Percentiles rank a stretch among this genome's conserved stretches.
Conservation (phyloP, 2,888 invertebrate genomes). For the Mellilla xanthometata region DNA sequence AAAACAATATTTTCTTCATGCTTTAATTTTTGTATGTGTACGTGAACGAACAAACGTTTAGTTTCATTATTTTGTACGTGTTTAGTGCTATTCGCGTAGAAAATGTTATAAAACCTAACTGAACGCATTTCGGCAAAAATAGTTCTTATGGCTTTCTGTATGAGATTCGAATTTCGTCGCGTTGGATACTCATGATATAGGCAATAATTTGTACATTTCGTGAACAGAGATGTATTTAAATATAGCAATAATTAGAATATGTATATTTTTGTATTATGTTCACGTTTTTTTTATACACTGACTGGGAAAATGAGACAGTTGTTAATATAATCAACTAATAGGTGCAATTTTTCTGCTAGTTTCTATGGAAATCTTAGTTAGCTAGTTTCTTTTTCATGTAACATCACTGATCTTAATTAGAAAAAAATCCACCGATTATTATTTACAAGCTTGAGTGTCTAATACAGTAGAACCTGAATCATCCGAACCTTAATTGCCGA, state of each 20-base stretch:
- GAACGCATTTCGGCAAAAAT: neutral
- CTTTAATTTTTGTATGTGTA: conserved; percentile 70
- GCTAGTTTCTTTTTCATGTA: too few species aligned
- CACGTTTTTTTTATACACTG: conserved; percentile 5
- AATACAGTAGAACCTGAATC: too few species aligned
- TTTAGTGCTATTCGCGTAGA: conserved; percentile 14
- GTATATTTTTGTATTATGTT: conserved; percentile 25
- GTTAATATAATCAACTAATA: too few species aligned
- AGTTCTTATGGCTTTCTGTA: conserved; percentile 5
- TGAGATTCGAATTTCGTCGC: conserved; percentile 15
- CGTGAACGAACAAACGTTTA: conserved; percentile 33
- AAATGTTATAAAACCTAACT: neutral
- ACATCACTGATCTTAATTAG: too few species aligned
- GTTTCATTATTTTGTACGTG: conserved; percentile 26
- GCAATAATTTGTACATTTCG: conserved; percentile 19
- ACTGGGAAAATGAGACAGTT: too few species aligned
- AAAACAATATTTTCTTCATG: conserved; percentile 65
- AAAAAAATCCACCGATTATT: too few species aligned
- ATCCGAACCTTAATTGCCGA: too few species aligned
- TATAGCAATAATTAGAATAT: conserved; percentile 24
- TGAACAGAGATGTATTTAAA: conserved; percentile 19
- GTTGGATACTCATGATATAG: conserved; percentile 13
- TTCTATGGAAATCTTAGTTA: too few species aligned
- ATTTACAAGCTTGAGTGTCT: too few species aligned
- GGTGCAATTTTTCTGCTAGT: too few species aligned